These are phyloP conservation scores for Drosophila nigricruria DNA, from an alignment of 2,888 invertebrate genomes.

Conservation along the genomic window DNA sequence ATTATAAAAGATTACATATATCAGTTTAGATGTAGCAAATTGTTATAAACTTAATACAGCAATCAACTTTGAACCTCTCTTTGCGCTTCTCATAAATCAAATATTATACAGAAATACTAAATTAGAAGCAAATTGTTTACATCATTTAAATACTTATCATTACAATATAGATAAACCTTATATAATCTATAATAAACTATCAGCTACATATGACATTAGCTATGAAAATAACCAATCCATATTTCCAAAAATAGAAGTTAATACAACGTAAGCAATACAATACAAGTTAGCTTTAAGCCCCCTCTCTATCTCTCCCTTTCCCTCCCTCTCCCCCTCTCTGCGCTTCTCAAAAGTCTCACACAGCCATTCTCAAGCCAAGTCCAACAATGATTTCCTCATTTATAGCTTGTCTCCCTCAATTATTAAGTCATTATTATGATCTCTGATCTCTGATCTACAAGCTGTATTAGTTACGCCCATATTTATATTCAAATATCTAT, in stretches of 20 bases:
- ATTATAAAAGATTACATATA: not conserved
- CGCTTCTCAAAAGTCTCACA: not conserved
- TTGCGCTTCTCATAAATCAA: not conserved
- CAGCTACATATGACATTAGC: too few relatives aligned
- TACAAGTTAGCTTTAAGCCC: not conserved
- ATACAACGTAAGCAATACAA: not conserved
- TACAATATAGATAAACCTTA: too few relatives aligned
- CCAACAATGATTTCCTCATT: constrained; percentile 30
- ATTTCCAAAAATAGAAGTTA: not conserved
- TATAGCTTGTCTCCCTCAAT: constrained; percentile 48
- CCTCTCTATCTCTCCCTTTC: not conserved
- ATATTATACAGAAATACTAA: not conserved
- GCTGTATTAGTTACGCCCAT: constrained; percentile 38
- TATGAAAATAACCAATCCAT: not conserved
- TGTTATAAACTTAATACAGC: not conserved
- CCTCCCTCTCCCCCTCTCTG: not conserved
- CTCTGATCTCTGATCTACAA: constrained; percentile 22
- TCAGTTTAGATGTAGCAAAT: not conserved
- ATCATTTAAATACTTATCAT: too few relatives aligned
- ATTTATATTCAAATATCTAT: constrained; percentile 17
- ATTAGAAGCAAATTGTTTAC: not conserved
- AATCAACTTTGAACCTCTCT: not conserved
- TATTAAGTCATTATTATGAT: constrained; percentile 68
- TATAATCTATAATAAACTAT: too few relatives aligned
- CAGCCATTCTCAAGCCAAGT: constrained; percentile 10